Evolutionary conservation across 2,888 invertebrate genomes (phyloP), one percentile per base, ranked within the genome.

Genomic region (Ormyrus rosae): DNA sequence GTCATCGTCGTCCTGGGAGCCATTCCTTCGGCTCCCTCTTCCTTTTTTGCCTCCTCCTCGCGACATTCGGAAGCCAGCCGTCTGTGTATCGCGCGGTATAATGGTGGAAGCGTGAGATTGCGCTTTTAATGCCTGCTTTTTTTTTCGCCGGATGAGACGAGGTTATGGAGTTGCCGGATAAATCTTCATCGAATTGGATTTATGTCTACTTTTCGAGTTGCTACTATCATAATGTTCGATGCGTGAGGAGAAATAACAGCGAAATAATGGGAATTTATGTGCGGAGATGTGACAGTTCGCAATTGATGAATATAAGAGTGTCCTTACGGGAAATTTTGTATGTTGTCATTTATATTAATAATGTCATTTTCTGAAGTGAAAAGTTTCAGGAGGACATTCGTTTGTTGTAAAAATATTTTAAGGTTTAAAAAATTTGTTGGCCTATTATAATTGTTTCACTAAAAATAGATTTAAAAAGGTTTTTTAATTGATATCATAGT

Each of bases 81-180:
- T 50, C 7, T 67, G 13, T 58, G 19, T 19, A 34, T 75, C 7
- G 6, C 51, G 34, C 5, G 5, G 76, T 80, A 79, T 82, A 85
- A 85, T 80, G 82, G 61, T 19, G 75, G 48, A 80, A 75, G 65
- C 71, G 61, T 64, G 81, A 76, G 76, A 81, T 77, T 77, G 73
- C 77, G 73, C 73, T 81, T 80, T 72, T 69, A 73, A 77, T 64
- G 69, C 51, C 61, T 19, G 10, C 60, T 65, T 13, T 50, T 67
- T 67, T 56, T 51, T 58, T 51, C 19, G 50, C n/a, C n/a, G 8
- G n/a, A 51, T 9, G 13, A 11, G 34, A 50, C 48, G 13, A 19
- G 19, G 34, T 45, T 48, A 55, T 55, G n/a, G 9, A 45, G 60
- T 2, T 50, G 11, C 19, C 10, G 46, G 53, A 73, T 79, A 69